Evolutionary conservation across 2,888 invertebrate species (phyloP).

Genomic region (Eupithecia dodoneata): DNA sequence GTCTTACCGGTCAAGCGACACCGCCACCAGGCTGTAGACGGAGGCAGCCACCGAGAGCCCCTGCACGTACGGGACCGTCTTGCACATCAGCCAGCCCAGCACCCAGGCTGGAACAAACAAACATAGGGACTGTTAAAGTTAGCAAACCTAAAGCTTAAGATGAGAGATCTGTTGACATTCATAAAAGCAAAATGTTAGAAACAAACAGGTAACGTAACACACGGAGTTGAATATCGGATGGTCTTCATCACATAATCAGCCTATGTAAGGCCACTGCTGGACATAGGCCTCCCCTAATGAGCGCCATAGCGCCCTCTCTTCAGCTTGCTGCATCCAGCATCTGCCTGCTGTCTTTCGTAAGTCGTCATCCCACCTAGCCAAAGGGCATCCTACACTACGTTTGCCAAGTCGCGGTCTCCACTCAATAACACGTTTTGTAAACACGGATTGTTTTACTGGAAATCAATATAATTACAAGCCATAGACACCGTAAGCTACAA

Average conservation of each 20-base stretch:
- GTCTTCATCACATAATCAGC: no score
- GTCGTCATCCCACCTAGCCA: no score
- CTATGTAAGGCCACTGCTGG: no score
- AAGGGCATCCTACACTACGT: no score
- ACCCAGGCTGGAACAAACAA: constrained; percentile 91
- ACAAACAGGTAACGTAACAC: background rate
- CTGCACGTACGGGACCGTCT: constrained; percentile 97
- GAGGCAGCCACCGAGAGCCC: constrained; percentile 97
- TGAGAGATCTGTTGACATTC: background rate
- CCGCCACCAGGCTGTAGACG: constrained; percentile 97
- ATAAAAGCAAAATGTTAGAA: background rate
- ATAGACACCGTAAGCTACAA: background rate
- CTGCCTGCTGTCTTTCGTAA: no score
- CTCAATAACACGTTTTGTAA: no score
- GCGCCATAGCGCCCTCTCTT: no score
- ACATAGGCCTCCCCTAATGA: no score
- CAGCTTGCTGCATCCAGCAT: no score
- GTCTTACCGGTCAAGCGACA: constrained; percentile 95
- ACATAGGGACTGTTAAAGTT: background rate
- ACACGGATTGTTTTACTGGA: no score
- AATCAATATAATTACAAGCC: background rate
- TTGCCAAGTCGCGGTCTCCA: no score
- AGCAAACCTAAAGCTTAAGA: background rate
- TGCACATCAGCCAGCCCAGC: constrained; percentile 97
- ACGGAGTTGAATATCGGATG: no score